A percentile compares a stretch with the other conserved stretches of the same genome.
Conservation (phyloP, 2,797 vertebrate species). For the Scolopax bukidnonensis region DNA sequence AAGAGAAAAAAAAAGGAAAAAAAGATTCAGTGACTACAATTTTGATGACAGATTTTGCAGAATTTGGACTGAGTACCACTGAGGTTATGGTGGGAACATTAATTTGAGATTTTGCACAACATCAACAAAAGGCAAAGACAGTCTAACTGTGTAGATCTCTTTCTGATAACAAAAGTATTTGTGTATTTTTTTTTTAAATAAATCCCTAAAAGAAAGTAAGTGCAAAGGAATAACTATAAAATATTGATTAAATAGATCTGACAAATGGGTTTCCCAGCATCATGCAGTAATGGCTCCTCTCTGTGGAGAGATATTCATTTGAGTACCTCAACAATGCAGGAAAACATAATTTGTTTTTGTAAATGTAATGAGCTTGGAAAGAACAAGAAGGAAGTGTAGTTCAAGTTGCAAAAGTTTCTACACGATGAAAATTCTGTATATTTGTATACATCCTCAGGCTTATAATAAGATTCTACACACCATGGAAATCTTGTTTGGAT, state of each 20-base stretch:
- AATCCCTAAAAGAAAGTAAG: neutral
- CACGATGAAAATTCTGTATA: neutral
- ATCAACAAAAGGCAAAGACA: neutral
- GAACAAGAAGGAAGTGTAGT: neutral
- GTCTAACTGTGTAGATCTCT: neutral
- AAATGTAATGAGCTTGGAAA: neutral
- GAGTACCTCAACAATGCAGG: neutral
- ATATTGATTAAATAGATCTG: neutral
- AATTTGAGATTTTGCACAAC: neutral
- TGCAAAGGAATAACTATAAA: neutral
- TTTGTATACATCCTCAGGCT: neutral
- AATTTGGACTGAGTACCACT: neutral
- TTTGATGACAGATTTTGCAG: neutral
- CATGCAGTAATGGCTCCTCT: neutral
- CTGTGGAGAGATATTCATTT: neutral
- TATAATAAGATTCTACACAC: neutral
- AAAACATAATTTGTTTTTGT: neutral
- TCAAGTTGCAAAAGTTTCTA: neutral
- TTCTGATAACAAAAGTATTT: neutral
- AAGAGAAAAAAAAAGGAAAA: neutral
- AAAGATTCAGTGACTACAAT: neutral
- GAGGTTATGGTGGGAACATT: neutral
- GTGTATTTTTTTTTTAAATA: neutral
- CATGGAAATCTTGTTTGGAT: neutral
- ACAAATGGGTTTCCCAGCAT: neutral